Evolutionary conservation across 2,797 vertebrate genomes (phyloP).

Genomic region (Synaphobranchus kaupii): DNA sequence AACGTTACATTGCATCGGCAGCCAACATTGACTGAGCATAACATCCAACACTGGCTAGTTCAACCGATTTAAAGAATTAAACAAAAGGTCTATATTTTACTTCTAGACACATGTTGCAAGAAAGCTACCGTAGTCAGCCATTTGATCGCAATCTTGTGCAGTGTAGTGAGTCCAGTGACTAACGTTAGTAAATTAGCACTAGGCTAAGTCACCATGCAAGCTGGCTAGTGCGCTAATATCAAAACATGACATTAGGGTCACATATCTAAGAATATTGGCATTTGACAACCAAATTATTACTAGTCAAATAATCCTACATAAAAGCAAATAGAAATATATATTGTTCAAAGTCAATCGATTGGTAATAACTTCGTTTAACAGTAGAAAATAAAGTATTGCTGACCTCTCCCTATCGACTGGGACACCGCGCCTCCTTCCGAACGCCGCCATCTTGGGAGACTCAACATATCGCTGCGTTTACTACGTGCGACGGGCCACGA

Average conservation of each 20-base stretch:
- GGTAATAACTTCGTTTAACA: constrained; percentile 37
- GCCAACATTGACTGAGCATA: background rate
- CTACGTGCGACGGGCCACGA: constrained; percentile 30
- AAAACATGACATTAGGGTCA: constrained; percentile 54
- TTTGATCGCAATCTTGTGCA: background rate
- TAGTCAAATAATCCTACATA: background rate
- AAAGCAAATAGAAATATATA: background rate
- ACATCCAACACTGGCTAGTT: background rate
- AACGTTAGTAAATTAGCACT: background rate
- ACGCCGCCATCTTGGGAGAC: constrained; percentile 98
- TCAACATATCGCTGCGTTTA: constrained; percentile 65
- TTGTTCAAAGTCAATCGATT: background rate
- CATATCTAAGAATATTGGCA: constrained; percentile 33
- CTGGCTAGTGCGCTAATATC: constrained; percentile 41
- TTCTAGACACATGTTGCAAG: background rate
- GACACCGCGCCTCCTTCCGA: constrained; percentile 98
- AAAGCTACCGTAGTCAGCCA: background rate
- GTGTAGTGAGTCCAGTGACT: background rate
- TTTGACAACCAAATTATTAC: constrained; percentile 12
- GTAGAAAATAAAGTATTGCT: constrained; percentile 68
- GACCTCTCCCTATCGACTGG: constrained; percentile 96
- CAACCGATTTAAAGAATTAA: background rate
- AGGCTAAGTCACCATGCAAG: constrained; percentile 1
- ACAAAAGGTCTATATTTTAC: background rate
- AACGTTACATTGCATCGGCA: no score